Evolutionary conservation across 2,888 invertebrate species (phyloP), one percentile per base, ranked within the genome.

Genomic region (Eilema sororculum): DNA sequence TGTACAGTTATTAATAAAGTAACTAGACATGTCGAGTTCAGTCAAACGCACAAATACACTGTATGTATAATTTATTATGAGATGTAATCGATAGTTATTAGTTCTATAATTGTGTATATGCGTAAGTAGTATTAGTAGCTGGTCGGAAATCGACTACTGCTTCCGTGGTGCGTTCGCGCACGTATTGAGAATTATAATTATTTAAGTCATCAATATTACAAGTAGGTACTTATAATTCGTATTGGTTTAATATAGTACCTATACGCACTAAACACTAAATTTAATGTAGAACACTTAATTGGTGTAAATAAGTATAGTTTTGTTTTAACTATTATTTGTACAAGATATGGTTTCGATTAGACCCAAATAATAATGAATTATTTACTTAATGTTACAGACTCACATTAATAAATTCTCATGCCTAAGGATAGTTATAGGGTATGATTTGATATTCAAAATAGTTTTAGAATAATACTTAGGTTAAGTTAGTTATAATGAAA

Each of bases 1-100:
- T 76, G 30, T 73, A 72, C 65, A 67, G 74, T 71, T 75, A 77
- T 78, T 76, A 78, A 73, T 73, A 76, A 69, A 71, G 41, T 37
- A 78, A 72, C 72, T 76, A 77, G 78, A 81, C 81, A 73, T 78
- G 75, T 82, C 77, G 70, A 33, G 68, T 73, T 66, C 63, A n/a
- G 60, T 76, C 65, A 78, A 25, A 67, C 72, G 76, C 68, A 76
- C 64, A 74, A 75, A 78, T 74, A 72, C 71, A 77, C 68, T 64
- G 68, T 75, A 63, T 56, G 67, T 65, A 73, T 73, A 75, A 78
- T 79, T 74, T 74, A 76, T 81, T 76, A 76, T 72, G 73, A 80
- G 69, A 22, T 71, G 63, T 67, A 69, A 76, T 80, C 73, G 61
- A 59, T 71, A 67, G 68, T 72, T 74, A 81, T 78, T 82, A 80